These are phyloP conservation scores for Isurus oxyrinchus DNA, from an alignment of 2,113 vertebrate species.

Conservation along the genomic window DNA sequence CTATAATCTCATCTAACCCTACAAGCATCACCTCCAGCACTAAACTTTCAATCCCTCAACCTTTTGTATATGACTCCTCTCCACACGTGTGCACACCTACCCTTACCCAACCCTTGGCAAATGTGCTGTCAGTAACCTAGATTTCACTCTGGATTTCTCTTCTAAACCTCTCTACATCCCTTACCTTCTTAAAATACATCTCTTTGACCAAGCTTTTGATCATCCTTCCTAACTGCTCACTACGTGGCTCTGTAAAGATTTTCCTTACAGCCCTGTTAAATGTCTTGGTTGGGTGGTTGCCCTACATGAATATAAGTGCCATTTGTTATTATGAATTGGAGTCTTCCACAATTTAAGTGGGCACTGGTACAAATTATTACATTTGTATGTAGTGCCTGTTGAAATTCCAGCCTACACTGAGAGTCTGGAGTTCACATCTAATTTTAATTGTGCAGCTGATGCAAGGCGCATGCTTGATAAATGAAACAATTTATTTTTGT, in stretches of 20 bases:
- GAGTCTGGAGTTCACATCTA: background rate
- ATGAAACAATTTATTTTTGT: background rate
- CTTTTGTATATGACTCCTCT: background rate
- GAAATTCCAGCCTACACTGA: background rate
- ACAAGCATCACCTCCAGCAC: background rate
- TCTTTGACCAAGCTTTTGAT: background rate
- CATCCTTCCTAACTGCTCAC: background rate
- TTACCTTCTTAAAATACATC: background rate
- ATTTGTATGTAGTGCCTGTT: background rate
- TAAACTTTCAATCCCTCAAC: too few relatives aligned
- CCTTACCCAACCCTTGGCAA: background rate
- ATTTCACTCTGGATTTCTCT: background rate
- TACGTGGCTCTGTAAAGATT: background rate
- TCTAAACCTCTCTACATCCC: background rate
- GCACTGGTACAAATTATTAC: background rate
- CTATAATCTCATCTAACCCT: background rate
- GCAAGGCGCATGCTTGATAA: background rate
- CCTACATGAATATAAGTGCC: background rate
- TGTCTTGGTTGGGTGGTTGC: background rate
- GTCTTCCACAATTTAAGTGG: background rate
- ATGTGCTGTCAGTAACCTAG: background rate
- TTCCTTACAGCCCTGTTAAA: background rate
- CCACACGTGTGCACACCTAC: background rate
- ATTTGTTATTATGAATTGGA: background rate
- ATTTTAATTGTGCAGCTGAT: background rate